These are phyloP conservation scores for Aurelia aurita complex sp. Pacific DNA, from an alignment of 30 jellyfish, hydroid and myxozoan genomes.

Conservation along the genomic window DNA sequence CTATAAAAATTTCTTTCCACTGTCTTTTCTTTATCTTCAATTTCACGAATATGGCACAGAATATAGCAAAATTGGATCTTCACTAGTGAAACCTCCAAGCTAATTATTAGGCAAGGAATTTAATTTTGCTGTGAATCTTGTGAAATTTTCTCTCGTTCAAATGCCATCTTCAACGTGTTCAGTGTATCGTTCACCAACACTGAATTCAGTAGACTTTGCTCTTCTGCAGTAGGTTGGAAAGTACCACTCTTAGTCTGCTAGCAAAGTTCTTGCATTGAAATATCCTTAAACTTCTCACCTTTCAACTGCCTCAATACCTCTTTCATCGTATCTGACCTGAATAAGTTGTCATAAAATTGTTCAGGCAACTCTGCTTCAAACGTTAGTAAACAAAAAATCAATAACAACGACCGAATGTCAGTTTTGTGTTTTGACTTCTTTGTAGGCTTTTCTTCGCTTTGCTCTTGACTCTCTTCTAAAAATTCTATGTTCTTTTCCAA, in stretches of 20 bases:
- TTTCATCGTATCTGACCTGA: slow-evolving; percentile 36
- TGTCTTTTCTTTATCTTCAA: no score
- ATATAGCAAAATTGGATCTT: no score
- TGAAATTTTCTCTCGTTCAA: no score
- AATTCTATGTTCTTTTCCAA: neutral
- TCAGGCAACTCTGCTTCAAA: slow-evolving; percentile 63
- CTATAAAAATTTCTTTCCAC: no score
- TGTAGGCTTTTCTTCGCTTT: neutral
- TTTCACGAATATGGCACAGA: no score
- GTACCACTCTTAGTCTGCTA: neutral
- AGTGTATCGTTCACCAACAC: no score
- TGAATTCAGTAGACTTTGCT: no score
- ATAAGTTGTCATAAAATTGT: slow-evolving; percentile 31
- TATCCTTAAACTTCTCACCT: slow-evolving; percentile 1
- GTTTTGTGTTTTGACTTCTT: neutral
- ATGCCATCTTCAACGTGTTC: no score
- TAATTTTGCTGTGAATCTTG: no score
- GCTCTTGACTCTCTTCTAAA: neutral
- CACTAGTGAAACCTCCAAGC: no score
- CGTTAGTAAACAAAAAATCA: slow-evolving; percentile 36
- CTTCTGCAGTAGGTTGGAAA: no score
- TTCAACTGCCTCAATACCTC: slow-evolving; percentile 21
- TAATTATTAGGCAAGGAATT: no score
- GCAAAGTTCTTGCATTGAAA: slow-evolving; percentile 31
- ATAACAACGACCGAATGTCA: slow-evolving; percentile 3